phyloP scores from a whole-genome alignment of 2,888 invertebrate genomes.

The Ypsolopha sequella region DNA sequence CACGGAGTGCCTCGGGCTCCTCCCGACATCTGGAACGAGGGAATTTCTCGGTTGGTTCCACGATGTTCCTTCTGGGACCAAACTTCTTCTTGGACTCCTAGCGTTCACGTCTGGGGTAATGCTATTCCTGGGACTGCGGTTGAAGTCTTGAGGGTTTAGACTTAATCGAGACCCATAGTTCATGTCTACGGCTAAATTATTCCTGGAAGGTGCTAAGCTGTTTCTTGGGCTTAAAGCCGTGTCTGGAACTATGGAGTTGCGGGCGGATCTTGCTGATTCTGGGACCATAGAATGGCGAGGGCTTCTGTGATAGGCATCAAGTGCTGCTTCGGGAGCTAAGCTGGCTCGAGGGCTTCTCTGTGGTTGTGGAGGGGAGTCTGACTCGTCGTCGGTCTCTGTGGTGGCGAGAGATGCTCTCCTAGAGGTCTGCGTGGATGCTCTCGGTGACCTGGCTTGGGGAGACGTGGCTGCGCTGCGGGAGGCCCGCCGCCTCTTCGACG shows the following conservation, averaged over 20 bases:
- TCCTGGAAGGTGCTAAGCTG: conserved; percentile 69
- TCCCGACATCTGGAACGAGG: conserved; percentile 66
- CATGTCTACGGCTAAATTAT: conserved; percentile 72
- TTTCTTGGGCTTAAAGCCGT: conserved; percentile 65
- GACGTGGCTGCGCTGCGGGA: conserved; percentile 76
- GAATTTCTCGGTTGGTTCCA: conserved; percentile 73
- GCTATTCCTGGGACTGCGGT: conserved; percentile 60
- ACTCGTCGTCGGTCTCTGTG: conserved; percentile 72
- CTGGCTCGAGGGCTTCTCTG: conserved; percentile 53
- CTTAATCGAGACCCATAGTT: conserved; percentile 69
- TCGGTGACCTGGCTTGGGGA: conserved; percentile 67
- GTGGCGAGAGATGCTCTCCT: conserved; percentile 73
- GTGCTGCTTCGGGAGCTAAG: conserved; percentile 64
- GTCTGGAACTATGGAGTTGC: conserved; percentile 75
- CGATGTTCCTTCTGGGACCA: conserved; percentile 67
- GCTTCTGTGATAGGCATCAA: conserved; percentile 66
- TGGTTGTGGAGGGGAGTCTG: conserved; percentile 38
- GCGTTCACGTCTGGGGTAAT: conserved; percentile 58
- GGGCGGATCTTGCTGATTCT: conserved; percentile 65
- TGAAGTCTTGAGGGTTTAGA: conserved; percentile 68
- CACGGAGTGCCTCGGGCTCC: conserved; percentile 73
- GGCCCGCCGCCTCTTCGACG: conserved; percentile 75
- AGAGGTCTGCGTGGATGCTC: conserved; percentile 56
- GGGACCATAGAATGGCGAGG: conserved; percentile 70
- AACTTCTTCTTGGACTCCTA: conserved; percentile 72